phyloP scores from a whole-genome alignment of 2,888 invertebrate genomes.

The Chelonus formosanus region DNA sequence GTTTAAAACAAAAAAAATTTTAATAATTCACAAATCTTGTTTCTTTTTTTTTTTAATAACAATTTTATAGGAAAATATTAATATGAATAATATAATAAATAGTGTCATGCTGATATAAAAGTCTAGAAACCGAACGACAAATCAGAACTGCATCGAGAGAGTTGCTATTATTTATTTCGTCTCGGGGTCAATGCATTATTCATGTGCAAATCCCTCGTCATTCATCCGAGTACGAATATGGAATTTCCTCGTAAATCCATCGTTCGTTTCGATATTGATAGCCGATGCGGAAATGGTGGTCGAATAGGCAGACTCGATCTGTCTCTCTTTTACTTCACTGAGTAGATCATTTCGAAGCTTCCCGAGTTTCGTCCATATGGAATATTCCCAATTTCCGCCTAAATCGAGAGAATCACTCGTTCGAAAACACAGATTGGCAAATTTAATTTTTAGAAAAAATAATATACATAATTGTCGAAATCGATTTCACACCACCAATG shows the following conservation, averaged over 20 bases:
- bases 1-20: no score
- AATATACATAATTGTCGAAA: background rate
- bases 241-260: slow-evolving; percentile 50
- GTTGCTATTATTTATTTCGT: slow-evolving; percentile 52
- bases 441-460: background rate
- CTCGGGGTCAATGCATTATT: slow-evolving; percentile 54
- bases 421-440: background rate
- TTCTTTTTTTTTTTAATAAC: slow-evolving; percentile 4
- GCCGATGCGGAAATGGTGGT: slow-evolving; percentile 44
- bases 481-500: no score
- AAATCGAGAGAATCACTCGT: slow-evolving; percentile 23
- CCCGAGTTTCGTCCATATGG: slow-evolving; percentile 22
- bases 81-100: slow-evolving; percentile 20
- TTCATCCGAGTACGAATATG: slow-evolving; percentile 49
- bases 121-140: slow-evolving; percentile 38
- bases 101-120: slow-evolving; percentile 1
- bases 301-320: slow-evolving; percentile 38
- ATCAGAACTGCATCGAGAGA: slow-evolving; percentile 31
- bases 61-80: background rate
- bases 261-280: slow-evolving; percentile 48
- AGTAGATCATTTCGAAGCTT: slow-evolving; percentile 17
- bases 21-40: no score
- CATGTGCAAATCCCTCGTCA: slow-evolving; percentile 52
- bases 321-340: slow-evolving; percentile 25
- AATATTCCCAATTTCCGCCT: slow-evolving; percentile 20